These are phyloP conservation scores for Psylliodes chrysocephalus DNA, from an alignment of 2,888 invertebrate genomes.

Conservation along the genomic window DNA sequence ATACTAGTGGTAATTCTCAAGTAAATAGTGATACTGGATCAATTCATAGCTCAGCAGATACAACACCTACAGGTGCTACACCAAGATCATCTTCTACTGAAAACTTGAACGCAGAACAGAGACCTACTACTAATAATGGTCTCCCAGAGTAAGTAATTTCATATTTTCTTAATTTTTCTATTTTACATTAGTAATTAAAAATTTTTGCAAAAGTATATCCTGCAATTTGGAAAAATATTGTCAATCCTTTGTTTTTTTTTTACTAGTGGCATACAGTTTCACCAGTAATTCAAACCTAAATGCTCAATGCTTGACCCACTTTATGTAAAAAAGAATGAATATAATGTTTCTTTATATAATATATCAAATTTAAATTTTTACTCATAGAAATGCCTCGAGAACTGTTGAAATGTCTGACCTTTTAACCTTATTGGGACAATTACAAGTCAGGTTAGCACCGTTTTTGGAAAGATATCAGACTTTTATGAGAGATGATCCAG, in stretches of 20 bases:
- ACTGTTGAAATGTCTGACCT: slow-evolving; percentile 69
- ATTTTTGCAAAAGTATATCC: too few relatives aligned
- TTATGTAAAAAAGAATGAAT: too few relatives aligned
- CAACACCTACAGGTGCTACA: slow-evolving; percentile 53
- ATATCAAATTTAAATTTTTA: too few relatives aligned
- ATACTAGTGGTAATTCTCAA: slow-evolving; percentile 19
- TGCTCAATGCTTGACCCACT: too few relatives aligned
- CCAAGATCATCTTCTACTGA: slow-evolving; percentile 54
- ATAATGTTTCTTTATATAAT: background rate
- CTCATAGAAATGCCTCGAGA: slow-evolving; percentile 61
- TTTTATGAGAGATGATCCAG: slow-evolving; percentile 72
- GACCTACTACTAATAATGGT: slow-evolving; percentile 36
- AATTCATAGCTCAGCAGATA: slow-evolving; percentile 48
- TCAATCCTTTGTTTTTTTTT: too few relatives aligned
- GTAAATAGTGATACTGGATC: slow-evolving; percentile 41
- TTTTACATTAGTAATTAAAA: too few relatives aligned
- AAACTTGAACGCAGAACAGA: slow-evolving; percentile 51
- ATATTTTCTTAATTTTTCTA: too few relatives aligned
- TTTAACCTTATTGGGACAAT: slow-evolving; percentile 66
- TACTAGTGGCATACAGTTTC: too few relatives aligned
- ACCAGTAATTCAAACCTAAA: too few relatives aligned
- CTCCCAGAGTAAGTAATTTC: slow-evolving; percentile 44
- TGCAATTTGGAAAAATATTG: too few relatives aligned
- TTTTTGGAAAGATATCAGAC: slow-evolving; percentile 73
- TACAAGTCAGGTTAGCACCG: slow-evolving; percentile 73